phyloP scores from a whole-genome alignment of 1,140 invertebrate species.

The Brachionus calyciflorus region DNA sequence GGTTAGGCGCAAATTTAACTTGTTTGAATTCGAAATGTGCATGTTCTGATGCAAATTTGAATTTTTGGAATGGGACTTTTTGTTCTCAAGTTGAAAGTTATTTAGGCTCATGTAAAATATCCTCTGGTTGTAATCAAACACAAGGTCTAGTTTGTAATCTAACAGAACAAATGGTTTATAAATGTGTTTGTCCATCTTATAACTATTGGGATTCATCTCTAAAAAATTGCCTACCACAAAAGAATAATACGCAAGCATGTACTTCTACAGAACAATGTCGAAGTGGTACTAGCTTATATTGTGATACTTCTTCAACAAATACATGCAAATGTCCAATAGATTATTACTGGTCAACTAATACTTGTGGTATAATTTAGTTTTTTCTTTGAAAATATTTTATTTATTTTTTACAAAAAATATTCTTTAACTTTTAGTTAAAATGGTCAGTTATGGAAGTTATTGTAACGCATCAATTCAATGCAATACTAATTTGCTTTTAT shows the following conservation, averaged over 20 bases:
- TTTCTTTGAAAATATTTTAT: neutral
- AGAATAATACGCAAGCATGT: neutral
- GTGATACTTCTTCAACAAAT: neutral
- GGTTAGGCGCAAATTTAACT: neutral
- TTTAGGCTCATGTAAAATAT: neutral
- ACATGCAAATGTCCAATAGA: neutral
- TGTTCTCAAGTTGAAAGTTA: constrained; percentile 21
- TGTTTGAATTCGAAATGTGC: constrained; percentile 10
- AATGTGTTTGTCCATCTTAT: constrained; percentile 10
- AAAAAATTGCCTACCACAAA: neutral
- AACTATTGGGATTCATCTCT: neutral
- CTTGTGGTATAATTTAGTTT: neutral
- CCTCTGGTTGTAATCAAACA: neutral
- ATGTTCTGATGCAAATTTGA: neutral
- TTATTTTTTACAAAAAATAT: neutral
- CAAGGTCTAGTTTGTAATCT: constrained; percentile 37
- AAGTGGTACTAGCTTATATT: neutral
- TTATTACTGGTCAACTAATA: constrained; percentile 17
- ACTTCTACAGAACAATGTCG: neutral
- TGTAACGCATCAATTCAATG: neutral
- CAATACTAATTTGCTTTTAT: neutral
- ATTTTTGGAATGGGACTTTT: constrained; percentile 39
- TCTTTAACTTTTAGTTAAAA: constrained; percentile 1
- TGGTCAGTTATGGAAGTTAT: neutral
- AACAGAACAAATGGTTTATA: neutral